A percentile compares a stretch with the other conserved stretches of the same genome.
phyloP scores from a whole-genome alignment of 2,888 invertebrate species.

The Oscheius myriophilus region DNA sequence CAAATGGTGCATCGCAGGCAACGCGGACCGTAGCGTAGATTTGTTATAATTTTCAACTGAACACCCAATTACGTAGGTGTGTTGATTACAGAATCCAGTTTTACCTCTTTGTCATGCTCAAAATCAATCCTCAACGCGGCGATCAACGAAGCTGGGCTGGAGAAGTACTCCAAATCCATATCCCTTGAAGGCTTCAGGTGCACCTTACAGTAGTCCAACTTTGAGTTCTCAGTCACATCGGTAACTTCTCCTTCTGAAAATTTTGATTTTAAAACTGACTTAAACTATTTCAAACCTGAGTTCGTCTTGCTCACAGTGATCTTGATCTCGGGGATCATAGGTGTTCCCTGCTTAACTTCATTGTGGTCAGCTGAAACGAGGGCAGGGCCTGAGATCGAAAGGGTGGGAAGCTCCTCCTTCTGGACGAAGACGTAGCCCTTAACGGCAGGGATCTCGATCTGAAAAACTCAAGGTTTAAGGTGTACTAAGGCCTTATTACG shows the following conservation, averaged over 20 bases:
- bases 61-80: too few relatives aligned
- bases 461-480: neutral
- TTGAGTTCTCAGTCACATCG: constrained; percentile 60
- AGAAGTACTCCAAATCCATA: constrained; percentile 91
- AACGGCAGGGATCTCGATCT: constrained; percentile 77
- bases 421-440: constrained; percentile 88
- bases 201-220: constrained; percentile 74
- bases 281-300: constrained; percentile 33
- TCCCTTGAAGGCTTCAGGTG: constrained; percentile 93
- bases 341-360: constrained; percentile 85
- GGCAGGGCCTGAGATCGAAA: constrained; percentile 77
- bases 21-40: too few relatives aligned
- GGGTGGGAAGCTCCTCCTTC: constrained; percentile 83
- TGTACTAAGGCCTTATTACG: constrained; percentile 7
- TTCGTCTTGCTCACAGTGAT: constrained; percentile 74
- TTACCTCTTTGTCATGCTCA: constrained; percentile 84
- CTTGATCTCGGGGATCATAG: constrained; percentile 86
- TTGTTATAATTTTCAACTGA: too few relatives aligned
- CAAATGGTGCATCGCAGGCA: too few relatives aligned
- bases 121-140: constrained; percentile 82
- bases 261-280: neutral
- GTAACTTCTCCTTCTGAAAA: constrained; percentile 42
- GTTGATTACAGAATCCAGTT: too few relatives aligned
- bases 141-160: constrained; percentile 82
- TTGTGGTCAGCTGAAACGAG: constrained; percentile 86